Conservation (phyloP, 1,140 invertebrate species). For the Penaeus indicus region DNA sequence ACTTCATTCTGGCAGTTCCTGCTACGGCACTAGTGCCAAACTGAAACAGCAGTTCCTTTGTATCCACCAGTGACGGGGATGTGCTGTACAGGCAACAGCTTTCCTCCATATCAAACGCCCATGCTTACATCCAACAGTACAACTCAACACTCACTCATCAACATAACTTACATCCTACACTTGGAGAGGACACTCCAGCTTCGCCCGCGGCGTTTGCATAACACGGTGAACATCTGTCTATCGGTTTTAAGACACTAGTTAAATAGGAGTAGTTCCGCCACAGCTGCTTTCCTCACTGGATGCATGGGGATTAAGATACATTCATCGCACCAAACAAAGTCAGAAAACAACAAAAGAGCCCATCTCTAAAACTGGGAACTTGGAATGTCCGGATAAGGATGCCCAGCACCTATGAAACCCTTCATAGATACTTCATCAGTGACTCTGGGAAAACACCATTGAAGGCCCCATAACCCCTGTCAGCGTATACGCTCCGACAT, state of each 20-base stretch:
- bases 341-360: not conserved
- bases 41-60: not conserved
- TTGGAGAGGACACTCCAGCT: slow-evolving; percentile 13
- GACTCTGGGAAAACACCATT: not conserved
- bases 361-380: not conserved
- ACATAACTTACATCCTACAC: not conserved
- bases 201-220: not conserved
- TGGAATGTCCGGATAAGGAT: slow-evolving; percentile 5
- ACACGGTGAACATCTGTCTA: not conserved
- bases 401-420: not conserved
- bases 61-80: not conserved
- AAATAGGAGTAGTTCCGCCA: not conserved
- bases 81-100: not conserved
- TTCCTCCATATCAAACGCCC: not conserved
- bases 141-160: not conserved
- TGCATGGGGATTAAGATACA: slow-evolving; percentile 5
- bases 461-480: not conserved
- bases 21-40: not conserved
- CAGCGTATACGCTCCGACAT: not conserved
- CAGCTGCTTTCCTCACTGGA: not conserved
- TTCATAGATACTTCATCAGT: slow-evolving; percentile 2
- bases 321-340: not conserved
- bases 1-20: not conserved
- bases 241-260: not conserved
- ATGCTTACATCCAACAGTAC: not conserved